Percentiles rank a stretch among this genome's conserved stretches.
Evolutionary conservation across 1,140 invertebrate genomes (phyloP).

Genomic region (Hylyphantes graminicola): DNA sequence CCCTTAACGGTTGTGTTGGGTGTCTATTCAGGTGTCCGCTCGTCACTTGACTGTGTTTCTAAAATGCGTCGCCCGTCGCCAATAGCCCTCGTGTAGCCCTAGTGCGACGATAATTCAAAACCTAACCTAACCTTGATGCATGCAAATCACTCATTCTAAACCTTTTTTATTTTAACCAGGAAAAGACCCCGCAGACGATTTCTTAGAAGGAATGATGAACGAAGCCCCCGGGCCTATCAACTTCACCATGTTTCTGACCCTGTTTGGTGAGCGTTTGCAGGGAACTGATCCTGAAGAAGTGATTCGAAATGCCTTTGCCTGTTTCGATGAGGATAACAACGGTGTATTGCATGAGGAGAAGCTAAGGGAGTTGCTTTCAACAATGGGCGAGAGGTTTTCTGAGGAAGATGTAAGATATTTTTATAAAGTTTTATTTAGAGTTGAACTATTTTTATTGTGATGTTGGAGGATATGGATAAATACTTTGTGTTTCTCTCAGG

Average conservation of each 20-base stretch:
- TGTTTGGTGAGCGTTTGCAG: conserved; percentile 75
- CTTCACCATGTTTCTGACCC: conserved; percentile 76
- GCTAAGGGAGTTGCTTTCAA: conserved; percentile 72
- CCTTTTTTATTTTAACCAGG: conserved; percentile 66
- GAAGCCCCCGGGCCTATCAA: conserved; percentile 75
- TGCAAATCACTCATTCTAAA: too few species aligned
- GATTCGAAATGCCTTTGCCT: conserved; percentile 75
- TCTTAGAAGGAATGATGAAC: conserved; percentile 73
- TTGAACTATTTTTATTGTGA: not conserved
- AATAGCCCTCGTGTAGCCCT: too few species aligned
- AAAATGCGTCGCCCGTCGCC: too few species aligned
- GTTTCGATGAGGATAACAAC: conserved; percentile 74
- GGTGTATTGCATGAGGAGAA: conserved; percentile 72
- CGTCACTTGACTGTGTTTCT: too few species aligned
- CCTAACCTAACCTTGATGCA: too few species aligned
- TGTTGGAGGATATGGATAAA: not conserved
- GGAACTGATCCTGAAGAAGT: conserved; percentile 75
- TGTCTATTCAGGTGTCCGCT: too few species aligned
- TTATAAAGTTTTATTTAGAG: not conserved
- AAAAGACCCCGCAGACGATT: conserved; percentile 72
- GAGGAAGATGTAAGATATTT: conserved; percentile 72
- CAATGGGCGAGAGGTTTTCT: conserved; percentile 74
- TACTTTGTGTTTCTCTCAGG: too few species aligned
- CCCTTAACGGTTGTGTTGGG: too few species aligned
- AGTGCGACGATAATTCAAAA: too few species aligned